Percentiles rank a stretch among this genome's conserved stretches.
Evolutionary conservation across 2,797 vertebrate species (phyloP).

Genomic region (Schizothorax lantsangensis): DNA sequence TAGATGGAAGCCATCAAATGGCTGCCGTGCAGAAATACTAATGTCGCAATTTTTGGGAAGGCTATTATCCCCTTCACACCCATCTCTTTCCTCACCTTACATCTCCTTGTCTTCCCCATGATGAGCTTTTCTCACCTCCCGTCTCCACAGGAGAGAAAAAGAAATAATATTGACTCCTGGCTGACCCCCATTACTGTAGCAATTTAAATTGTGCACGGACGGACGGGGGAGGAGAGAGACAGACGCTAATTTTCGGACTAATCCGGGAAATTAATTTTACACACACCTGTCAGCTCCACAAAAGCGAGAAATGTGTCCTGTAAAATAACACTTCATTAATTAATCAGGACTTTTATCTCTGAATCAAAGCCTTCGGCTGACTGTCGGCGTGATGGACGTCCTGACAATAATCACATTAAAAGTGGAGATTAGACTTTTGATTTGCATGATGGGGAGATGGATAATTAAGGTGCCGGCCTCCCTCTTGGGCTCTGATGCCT

Average conservation of each 20-base stretch:
- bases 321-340: slow-evolving; percentile 78
- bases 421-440: slow-evolving; percentile 74
- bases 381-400: slow-evolving; percentile 63
- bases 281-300: slow-evolving; percentile 72
- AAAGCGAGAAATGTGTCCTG: slow-evolving; percentile 70
- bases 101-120: slow-evolving; percentile 72
- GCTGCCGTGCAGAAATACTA: slow-evolving; percentile 49
- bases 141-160: slow-evolving; percentile 83
- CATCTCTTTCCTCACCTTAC: slow-evolving; percentile 57
- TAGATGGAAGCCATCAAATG: slow-evolving; percentile 13
- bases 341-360: slow-evolving; percentile 79
- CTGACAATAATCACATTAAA: slow-evolving; percentile 74
- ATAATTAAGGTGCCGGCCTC: slow-evolving; percentile 66
- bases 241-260: slow-evolving; percentile 82
- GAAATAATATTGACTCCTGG: slow-evolving; percentile 87
- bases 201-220: slow-evolving; percentile 82
- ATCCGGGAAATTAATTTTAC: slow-evolving; percentile 80
- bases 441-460: slow-evolving; percentile 67
- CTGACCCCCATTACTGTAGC: slow-evolving; percentile 87
- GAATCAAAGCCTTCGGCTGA: slow-evolving; percentile 68
- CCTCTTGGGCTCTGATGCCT: slow-evolving; percentile 62
- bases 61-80: slow-evolving; percentile 54
- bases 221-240: slow-evolving; percentile 68
- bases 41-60: slow-evolving; percentile 47
- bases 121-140: slow-evolving; percentile 88